Percentiles rank a stretch among this genome's conserved stretches.
phyloP scores from a whole-genome alignment of 2,113 vertebrate species.

The Chaenogobius annularis region DNA sequence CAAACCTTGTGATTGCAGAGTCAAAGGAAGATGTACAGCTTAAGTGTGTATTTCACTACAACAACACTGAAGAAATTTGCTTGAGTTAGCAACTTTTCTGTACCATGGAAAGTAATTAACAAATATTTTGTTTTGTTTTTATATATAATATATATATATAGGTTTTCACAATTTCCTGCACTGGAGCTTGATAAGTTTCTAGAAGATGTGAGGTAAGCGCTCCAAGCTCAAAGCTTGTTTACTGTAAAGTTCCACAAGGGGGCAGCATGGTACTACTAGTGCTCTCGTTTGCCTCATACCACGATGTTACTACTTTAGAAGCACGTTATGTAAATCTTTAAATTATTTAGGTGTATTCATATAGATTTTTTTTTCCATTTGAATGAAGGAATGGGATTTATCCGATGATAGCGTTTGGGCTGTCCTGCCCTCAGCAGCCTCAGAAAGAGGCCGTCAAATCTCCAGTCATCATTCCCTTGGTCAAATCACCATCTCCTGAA shows the following conservation, averaged over 20 bases:
- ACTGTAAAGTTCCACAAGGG: constrained; percentile 18
- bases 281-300: neutral
- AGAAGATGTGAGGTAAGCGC: constrained; percentile 90
- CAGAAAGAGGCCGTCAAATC: constrained; percentile 88
- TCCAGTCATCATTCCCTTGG: constrained; percentile 86
- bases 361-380: neutral
- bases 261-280: constrained; percentile 33
- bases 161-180: constrained; percentile 94
- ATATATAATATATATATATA: constrained; percentile 56
- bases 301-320: neutral
- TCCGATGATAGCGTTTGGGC: constrained; percentile 90
- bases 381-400: constrained; percentile 93
- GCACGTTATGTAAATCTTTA: neutral
- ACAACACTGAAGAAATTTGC: neutral
- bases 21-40: constrained; percentile 85
- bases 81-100: neutral
- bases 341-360: neutral
- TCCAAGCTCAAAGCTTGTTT: too few relatives aligned
- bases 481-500: constrained; percentile 93
- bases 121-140: neutral
- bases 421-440: constrained; percentile 89
- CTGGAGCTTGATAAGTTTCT: constrained; percentile 96
- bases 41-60: constrained; percentile 79
- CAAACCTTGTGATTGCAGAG: constrained; percentile 88
- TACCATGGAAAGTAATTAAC: neutral